These are phyloP conservation scores for Mareca penelope DNA, from an alignment of 2,797 vertebrate species.

Conservation along the genomic window DNA sequence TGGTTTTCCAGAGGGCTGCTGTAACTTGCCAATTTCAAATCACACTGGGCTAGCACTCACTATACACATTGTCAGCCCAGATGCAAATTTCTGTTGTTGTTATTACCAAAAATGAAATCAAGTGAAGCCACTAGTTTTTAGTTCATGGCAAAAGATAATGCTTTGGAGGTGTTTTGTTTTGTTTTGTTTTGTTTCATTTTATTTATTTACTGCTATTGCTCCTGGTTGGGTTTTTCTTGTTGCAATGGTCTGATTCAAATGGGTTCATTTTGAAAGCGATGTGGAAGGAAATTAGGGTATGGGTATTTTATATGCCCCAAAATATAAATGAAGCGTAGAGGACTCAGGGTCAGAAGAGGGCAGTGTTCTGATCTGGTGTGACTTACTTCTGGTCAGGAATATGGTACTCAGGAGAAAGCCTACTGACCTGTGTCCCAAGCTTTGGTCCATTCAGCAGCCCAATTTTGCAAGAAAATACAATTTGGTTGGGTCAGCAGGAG, in stretches of 20 bases:
- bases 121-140: constrained; percentile 61
- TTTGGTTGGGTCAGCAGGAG: background rate
- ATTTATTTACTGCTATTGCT: background rate
- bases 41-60: constrained; percentile 46
- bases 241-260: background rate
- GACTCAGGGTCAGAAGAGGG: background rate
- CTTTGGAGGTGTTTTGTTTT: background rate
- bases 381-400: fast-evolving
- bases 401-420: background rate
- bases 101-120: constrained; percentile 72
- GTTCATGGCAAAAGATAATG: constrained; percentile 6
- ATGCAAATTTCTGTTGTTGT: constrained; percentile 67
- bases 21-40: constrained; percentile 57
- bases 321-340: background rate
- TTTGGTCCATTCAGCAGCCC: background rate
- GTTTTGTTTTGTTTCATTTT: background rate
- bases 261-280: background rate
- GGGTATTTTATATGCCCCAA: background rate
- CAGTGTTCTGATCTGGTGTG: fast-evolving
- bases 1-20: constrained; percentile 56
- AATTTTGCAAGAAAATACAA: background rate
- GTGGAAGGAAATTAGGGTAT: background rate
- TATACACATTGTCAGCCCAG: constrained; percentile 47
- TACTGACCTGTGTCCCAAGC: background rate
- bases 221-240: constrained; percentile 3